Evolutionary conservation across 2,113 vertebrate genomes (phyloP).

Genomic region (Girardinichthys multiradiatus): DNA sequence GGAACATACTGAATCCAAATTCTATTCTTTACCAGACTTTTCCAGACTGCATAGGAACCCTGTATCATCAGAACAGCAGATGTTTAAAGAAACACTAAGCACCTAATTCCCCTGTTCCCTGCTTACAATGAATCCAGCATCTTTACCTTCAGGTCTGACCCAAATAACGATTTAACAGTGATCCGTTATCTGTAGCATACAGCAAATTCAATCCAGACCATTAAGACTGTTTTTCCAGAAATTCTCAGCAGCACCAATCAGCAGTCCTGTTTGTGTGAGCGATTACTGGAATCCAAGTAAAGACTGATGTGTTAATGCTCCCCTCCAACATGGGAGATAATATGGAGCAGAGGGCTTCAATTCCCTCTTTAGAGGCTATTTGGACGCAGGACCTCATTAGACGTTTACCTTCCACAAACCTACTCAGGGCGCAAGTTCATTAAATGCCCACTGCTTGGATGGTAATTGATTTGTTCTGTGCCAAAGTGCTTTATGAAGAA

Average conservation of each 20-base stretch:
- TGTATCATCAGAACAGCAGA: background rate
- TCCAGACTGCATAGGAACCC: background rate
- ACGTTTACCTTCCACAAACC: constrained; percentile 65
- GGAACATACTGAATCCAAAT: background rate
- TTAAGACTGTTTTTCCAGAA: constrained; percentile 5
- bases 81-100: constrained; percentile 16
- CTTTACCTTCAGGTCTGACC: background rate
- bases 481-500: constrained; percentile 43
- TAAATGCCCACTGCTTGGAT: constrained; percentile 58
- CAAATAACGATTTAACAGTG: constrained; percentile 1
- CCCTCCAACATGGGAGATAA: constrained; percentile 27
- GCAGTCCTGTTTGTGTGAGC: background rate
- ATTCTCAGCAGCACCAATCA: background rate
- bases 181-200: constrained; percentile 15
- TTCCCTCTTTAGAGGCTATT: constrained; percentile 61
- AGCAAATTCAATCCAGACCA: constrained; percentile 21
- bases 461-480: constrained; percentile 60
- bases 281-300: constrained; percentile 4
- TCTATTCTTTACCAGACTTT: background rate
- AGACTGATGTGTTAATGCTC: constrained; percentile 35
- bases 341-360: constrained; percentile 23
- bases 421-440: constrained; percentile 68
- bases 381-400: constrained; percentile 66
- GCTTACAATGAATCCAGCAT: constrained; percentile 53
- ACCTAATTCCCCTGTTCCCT: constrained; percentile 14